These are phyloP conservation scores for Picathartes gymnocephalus DNA, from an alignment of 2,113 vertebrate species.

Conservation along the genomic window DNA sequence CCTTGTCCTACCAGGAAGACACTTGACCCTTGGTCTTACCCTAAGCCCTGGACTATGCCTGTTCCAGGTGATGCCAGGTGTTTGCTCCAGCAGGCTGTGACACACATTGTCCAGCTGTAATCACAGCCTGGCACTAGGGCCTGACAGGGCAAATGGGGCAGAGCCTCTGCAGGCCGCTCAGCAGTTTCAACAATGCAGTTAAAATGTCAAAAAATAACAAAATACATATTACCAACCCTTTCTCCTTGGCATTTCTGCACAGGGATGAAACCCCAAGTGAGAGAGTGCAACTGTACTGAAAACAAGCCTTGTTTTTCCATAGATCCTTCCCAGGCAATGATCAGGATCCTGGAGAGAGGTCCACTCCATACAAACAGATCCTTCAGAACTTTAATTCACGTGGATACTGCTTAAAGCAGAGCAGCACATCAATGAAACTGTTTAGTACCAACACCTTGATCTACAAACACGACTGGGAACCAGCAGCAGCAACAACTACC, in stretches of 20 bases:
- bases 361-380: background rate
- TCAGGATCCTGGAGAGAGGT: background rate
- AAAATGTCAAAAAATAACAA: background rate
- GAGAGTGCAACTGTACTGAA: background rate
- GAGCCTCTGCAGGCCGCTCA: background rate
- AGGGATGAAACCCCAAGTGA: background rate
- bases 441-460: background rate
- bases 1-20: background rate
- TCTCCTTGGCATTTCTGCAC: background rate
- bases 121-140: background rate
- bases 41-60: background rate
- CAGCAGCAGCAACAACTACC: background rate
- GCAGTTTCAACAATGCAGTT: background rate
- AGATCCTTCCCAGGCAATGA: background rate
- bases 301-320: background rate
- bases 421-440: background rate
- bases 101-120: background rate
- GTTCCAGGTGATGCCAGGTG: background rate
- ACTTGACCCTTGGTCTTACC: background rate
- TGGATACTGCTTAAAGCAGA: background rate
- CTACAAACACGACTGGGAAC: background rate
- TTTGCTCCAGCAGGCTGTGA: background rate
- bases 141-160: background rate
- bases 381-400: background rate
- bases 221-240: background rate